A percentile compares a stretch with the other conserved stretches of the same genome.
Conservation (phyloP, 2,888 invertebrate species). For the Clostera curtula region DNA sequence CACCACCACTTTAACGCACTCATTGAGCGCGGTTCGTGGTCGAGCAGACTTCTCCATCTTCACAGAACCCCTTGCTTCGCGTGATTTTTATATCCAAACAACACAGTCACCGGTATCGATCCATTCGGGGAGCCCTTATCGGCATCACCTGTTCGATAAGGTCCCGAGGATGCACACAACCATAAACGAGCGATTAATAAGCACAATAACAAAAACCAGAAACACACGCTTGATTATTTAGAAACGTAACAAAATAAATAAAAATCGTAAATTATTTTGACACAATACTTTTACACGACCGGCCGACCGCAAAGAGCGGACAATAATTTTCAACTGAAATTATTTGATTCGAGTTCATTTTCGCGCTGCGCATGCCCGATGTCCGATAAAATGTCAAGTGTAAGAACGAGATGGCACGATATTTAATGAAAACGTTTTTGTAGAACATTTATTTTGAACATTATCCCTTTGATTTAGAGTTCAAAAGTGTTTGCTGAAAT, state of each 20-base stretch:
- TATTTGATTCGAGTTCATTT: slow-evolving; percentile 29
- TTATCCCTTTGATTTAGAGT: too few relatives aligned
- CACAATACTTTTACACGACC: slow-evolving; percentile 33
- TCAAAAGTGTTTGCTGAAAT: too few relatives aligned
- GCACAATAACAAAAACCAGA: slow-evolving; percentile 32
- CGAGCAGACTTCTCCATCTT: slow-evolving; percentile 69
- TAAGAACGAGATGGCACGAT: slow-evolving; percentile 6
- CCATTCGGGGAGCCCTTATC: slow-evolving; percentile 59
- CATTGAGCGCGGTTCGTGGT: slow-evolving; percentile 77
- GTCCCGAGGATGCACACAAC: slow-evolving; percentile 26
- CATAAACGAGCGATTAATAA: slow-evolving; percentile 26
- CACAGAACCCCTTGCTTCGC: slow-evolving; percentile 37
- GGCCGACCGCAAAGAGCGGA: slow-evolving; percentile 41
- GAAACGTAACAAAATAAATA: slow-evolving; percentile 55
- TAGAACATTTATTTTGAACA: too few relatives aligned
- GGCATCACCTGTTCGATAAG: slow-evolving; percentile 57
- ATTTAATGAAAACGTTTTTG: slow-evolving; percentile 2
- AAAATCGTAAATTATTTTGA: slow-evolving; percentile 55
- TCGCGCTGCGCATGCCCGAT: slow-evolving; percentile 22
- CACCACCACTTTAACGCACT: slow-evolving; percentile 97
- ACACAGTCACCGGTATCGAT: slow-evolving; percentile 67
- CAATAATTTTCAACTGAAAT: slow-evolving; percentile 58
- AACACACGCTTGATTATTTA: slow-evolving; percentile 48
- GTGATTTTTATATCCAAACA: slow-evolving; percentile 42
- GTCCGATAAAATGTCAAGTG: slow-evolving; percentile 5